Evolutionary conservation across 2,113 vertebrate genomes (phyloP).

Genomic region (Sceloporus undulatus): DNA sequence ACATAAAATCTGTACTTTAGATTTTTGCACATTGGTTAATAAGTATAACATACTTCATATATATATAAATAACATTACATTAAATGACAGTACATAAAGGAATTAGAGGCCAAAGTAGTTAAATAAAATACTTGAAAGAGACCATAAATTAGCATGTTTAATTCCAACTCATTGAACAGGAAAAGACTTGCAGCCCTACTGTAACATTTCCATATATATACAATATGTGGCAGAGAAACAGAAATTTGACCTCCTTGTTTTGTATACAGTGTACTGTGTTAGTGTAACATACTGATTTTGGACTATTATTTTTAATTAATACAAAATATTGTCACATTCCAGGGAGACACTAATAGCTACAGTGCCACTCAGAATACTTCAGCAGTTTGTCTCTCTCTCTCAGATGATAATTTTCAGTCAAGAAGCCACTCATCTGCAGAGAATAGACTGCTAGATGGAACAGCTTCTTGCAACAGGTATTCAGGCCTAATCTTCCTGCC

Average conservation of each 20-base stretch:
- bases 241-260: slow-evolving; percentile 56
- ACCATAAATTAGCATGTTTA: slow-evolving; percentile 94
- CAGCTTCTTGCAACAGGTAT: neutral
- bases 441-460: neutral
- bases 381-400: no score
- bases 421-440: no score
- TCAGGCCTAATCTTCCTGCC: neutral
- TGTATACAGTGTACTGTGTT: slow-evolving; percentile 34
- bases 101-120: slow-evolving; percentile 85
- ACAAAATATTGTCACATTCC: slow-evolving; percentile 38
- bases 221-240: slow-evolving; percentile 21
- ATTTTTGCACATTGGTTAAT: slow-evolving; percentile 86
- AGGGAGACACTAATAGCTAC: slow-evolving; percentile 50
- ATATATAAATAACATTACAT: slow-evolving; percentile 83
- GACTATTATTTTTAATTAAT: slow-evolving; percentile 59
- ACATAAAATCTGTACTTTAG: slow-evolving; percentile 88
- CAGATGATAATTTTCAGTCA: no score
- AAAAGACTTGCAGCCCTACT: slow-evolving; percentile 90
- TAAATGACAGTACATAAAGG: slow-evolving; percentile 83
- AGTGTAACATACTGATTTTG: slow-evolving; percentile 51
- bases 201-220: slow-evolving; percentile 80
- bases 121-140: slow-evolving; percentile 87
- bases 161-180: slow-evolving; percentile 91
- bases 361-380: slow-evolving; percentile 11
- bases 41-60: slow-evolving; percentile 85